Conservation (phyloP, 2,797 vertebrate genomes). For the Tragopan temminckii region DNA sequence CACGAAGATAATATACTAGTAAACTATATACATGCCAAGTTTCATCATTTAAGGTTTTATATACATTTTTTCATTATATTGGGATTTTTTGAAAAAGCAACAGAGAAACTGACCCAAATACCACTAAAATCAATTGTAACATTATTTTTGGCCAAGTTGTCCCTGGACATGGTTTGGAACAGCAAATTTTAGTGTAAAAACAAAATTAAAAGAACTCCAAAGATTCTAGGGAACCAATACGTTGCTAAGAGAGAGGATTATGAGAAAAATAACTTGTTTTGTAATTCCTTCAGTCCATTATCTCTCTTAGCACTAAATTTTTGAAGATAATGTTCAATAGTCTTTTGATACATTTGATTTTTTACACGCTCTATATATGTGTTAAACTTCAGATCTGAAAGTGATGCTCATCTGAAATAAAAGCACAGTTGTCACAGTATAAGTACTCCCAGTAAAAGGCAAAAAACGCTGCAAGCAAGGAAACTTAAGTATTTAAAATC, state of each 20-base stretch:
- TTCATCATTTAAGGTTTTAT: not conserved
- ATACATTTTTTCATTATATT: not conserved
- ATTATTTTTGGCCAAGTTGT: not conserved
- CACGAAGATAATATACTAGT: not conserved
- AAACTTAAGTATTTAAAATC: slow-evolving; percentile 30
- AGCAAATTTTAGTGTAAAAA: slow-evolving; percentile 16
- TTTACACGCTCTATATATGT: not conserved
- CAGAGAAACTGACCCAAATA: not conserved
- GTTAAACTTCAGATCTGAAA: slow-evolving; percentile 39
- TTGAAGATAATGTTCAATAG: not conserved
- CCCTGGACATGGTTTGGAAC: not conserved
- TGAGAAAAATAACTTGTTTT: not conserved
- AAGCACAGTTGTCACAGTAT: not conserved
- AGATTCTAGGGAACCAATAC: not conserved
- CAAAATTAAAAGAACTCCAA: slow-evolving; percentile 30
- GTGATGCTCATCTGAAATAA: slow-evolving; percentile 19
- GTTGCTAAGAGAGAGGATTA: not conserved
- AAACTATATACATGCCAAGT: not conserved
- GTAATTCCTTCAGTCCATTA: slow-evolving; percentile 6
- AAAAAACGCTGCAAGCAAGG: slow-evolving; percentile 41
- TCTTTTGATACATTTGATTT: slow-evolving; percentile 42
- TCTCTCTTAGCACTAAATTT: slow-evolving; percentile 19
- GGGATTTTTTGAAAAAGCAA: not conserved
- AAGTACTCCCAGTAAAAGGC: slow-evolving; percentile 16
- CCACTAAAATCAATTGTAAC: not conserved